A percentile compares a stretch with the other conserved stretches of the same genome.
These are phyloP conservation scores for Callaeas wilsoni DNA, from an alignment of 2,113 vertebrate genomes.

Conservation along the genomic window DNA sequence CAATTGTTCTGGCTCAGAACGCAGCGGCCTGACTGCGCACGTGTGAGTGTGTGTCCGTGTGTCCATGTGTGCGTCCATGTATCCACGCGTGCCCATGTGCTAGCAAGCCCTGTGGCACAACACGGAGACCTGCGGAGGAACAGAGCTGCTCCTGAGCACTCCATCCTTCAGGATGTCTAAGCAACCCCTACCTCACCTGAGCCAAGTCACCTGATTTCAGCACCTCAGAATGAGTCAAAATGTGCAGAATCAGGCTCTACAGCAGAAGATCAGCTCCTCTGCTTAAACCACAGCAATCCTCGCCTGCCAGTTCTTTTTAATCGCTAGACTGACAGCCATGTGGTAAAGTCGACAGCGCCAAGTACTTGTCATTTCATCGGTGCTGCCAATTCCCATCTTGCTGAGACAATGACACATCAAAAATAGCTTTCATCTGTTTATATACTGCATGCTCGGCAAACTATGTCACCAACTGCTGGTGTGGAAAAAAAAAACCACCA, in stretches of 20 bases:
- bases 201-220: neutral
- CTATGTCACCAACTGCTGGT: conserved; percentile 56
- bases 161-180: neutral
- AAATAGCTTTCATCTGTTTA: conserved; percentile 64
- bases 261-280: neutral
- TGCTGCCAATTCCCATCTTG: conserved; percentile 55
- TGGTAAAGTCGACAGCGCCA: conserved; percentile 31
- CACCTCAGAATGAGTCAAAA: neutral
- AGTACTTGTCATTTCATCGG: conserved; percentile 57
- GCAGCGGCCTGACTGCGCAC: rapidly evolving
- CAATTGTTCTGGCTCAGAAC: neutral
- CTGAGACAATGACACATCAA: conserved; percentile 67
- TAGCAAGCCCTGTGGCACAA: neutral
- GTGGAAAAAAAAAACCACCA: neutral
- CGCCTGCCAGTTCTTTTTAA: conserved; percentile 52
- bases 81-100: rapidly evolving
- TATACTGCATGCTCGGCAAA: conserved; percentile 46
- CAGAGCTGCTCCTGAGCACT: neutral
- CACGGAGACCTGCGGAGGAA: neutral
- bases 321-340: conserved; percentile 61
- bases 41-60: no score
- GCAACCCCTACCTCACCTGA: neutral
- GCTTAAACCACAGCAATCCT: conserved; percentile 5
- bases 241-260: neutral
- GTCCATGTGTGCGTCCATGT: no score